Base-by-base conservation (phyloP, 2,797 vertebrate species). In the Borostomias antarcticus region DNA sequence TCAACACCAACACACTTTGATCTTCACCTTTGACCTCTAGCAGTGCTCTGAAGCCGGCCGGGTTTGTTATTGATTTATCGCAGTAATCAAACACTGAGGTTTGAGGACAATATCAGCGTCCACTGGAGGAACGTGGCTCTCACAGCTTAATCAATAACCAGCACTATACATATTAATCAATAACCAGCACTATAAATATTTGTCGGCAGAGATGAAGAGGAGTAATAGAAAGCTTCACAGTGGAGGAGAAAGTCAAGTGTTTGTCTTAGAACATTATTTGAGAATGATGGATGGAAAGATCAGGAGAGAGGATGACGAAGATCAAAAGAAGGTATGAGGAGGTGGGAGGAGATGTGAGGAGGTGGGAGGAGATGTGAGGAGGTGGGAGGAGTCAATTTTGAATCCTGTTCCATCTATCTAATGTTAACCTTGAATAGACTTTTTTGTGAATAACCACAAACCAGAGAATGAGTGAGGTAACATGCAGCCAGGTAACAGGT, bases 181-280 rank as follows among this genome's bases (percentile, higher is more conserved):
- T 90, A 89, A 89, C 88, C 45, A 72, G 75, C 11, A 66, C 76
- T 84, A 87, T 86, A 85, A 86, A 89, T 73, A 80, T 75, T 65
- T 72, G 56, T 59, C 3, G 47, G 51, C 58, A 69, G 58, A 43
- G 63, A 63, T 23, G 30, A 37, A 70, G 17, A 25, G 23, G 29
- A 52, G 70, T 37, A 52, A 35, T 64, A 37, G 37, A 72, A 74
- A 72, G 21, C 58, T 59, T 70, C 68, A 32, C 59, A 57, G 9
- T 10, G 59, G 4, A 64, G 50, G 50, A 64, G 19, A 64, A 50
- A 23, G 8, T 23, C 19, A 58, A 76, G 69, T 69, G 58, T 70
- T 85, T 58, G 35, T 59, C 48, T 75, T 73, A 26, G 50, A 8
- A 9, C 25, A 26, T 8, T 13, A 80, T 10, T 6, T 10, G 79